Base-by-base conservation (phyloP, 2,888 invertebrate species). In the Pyrrhosoma nymphula region DNA sequence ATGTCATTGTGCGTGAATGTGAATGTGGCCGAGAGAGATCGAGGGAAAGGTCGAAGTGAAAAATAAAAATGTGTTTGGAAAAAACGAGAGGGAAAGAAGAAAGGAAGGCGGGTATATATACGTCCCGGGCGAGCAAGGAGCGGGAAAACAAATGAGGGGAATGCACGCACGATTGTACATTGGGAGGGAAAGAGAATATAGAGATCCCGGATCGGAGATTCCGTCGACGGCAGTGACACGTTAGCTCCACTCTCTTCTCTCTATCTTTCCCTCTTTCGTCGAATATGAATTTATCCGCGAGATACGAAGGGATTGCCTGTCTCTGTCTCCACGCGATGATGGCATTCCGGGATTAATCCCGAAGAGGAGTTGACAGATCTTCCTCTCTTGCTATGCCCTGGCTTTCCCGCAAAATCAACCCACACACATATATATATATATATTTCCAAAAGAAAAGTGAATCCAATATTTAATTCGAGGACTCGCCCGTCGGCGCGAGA, bases 101-200 rank as follows among this genome's bases (percentile, higher is more conserved):
- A 82, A 35, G 30, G 16, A 30, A 23, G 16, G 35, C 30, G 16
- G n/a, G n/a, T 4, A 23, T 14, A 82, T 35, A 16, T 18, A 35
- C 14, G 82, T 18, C 30, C 14, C 30, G 82, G 18, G 35, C 18
- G 35, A 18, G 26, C 69, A 23, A 16, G 69, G 12, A 23, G 69
- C 3, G 82, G 35, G 35, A 35, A 82, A 82, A 82, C 82, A 82
- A 82, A 82, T 82, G 82, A 82, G 82, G 82, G 35, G 82, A 82
- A 82, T 82, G 82, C 82, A n/a, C 69, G 69, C 69, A 69, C 26
- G n/a, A 20, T n/a, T 14, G 60, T 47, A 47, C 47, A 47, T 8
- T 2, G 47, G 47, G 47, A 20, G 69, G 2, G 69, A 26, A 26
- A 69, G 69, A 1, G 69, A 26, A 8, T 12, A 26, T 16, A 18